Evolutionary conservation across 2,888 invertebrate genomes (phyloP).

Genomic region (Achlya flavicornis): DNA sequence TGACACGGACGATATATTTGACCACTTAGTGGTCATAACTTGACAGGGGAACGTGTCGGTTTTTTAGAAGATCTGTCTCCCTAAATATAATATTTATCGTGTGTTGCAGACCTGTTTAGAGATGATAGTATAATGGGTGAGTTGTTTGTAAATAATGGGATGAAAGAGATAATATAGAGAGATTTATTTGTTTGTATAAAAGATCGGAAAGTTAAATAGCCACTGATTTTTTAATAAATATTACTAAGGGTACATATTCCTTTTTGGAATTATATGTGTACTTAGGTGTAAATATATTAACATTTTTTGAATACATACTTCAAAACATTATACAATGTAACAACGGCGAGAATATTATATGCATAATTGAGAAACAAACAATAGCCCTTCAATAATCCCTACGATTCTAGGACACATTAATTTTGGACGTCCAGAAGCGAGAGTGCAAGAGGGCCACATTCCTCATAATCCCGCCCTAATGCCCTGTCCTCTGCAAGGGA

Average conservation of each 20-base stretch:
- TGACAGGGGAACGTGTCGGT: conserved; percentile 50
- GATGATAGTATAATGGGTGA: conserved; percentile 50
- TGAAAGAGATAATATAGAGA: conserved; percentile 29
- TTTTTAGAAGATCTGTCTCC: conserved; percentile 72
- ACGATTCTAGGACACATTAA: conserved; percentile 15
- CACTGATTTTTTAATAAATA: background rate
- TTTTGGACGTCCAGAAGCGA: conserved; percentile 36
- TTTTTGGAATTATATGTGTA: background rate
- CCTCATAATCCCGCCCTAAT: conserved; percentile 83
- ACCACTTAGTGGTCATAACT: conserved; percentile 72
- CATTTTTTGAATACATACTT: too few species aligned
- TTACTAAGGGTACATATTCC: background rate
- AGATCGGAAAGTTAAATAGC: conserved; percentile 7
- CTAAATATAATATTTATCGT: conserved; percentile 62
- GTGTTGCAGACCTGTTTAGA: conserved; percentile 65
- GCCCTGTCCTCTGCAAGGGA: conserved; percentile 84
- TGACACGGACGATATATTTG: conserved; percentile 74
- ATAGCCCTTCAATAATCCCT: conserved; percentile 5
- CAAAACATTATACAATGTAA: too few species aligned
- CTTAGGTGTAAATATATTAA: background rate
- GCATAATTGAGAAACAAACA: background rate
- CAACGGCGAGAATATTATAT: background rate
- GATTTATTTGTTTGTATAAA: conserved; percentile 47
- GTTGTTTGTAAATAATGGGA: conserved; percentile 58
- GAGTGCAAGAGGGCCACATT: conserved; percentile 68